Evolutionary conservation across 2,797 vertebrate genomes (phyloP).

Genomic region (Rhabdophis nuchalis): DNA sequence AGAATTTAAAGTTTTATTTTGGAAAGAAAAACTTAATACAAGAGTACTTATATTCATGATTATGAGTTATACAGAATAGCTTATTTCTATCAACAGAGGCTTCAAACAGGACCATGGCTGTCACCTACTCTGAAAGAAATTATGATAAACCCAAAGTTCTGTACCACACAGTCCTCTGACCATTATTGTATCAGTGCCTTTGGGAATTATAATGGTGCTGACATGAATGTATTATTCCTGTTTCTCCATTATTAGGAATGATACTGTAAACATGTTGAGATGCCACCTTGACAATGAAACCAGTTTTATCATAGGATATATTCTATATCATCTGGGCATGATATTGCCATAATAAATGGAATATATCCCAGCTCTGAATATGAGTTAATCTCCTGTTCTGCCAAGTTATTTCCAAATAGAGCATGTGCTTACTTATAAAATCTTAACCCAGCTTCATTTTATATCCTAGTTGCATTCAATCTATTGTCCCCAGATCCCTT

Average conservation of each 20-base stretch:
- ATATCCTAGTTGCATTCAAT: no score
- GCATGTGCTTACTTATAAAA: no score
- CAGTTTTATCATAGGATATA: neutral
- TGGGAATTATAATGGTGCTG: neutral
- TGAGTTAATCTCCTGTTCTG: neutral
- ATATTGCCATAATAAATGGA: neutral
- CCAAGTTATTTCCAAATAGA: no score
- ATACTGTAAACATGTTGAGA: no score
- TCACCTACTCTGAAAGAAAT: neutral
- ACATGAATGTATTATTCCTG: neutral
- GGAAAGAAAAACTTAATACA: neutral
- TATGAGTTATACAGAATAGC: neutral
- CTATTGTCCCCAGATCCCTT: no score
- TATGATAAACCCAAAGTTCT: neutral
- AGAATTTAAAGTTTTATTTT: neutral
- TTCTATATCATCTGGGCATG: neutral
- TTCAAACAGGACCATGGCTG: neutral
- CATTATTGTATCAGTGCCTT: neutral
- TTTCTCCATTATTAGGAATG: neutral
- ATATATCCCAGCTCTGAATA: neutral
- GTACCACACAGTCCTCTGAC: neutral
- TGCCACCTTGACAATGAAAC: neutral
- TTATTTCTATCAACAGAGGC: neutral
- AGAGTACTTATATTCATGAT: neutral
- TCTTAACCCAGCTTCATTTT: no score